phyloP scores from a whole-genome alignment of 2,888 invertebrate genomes.

The Stomorhina lunata region DNA sequence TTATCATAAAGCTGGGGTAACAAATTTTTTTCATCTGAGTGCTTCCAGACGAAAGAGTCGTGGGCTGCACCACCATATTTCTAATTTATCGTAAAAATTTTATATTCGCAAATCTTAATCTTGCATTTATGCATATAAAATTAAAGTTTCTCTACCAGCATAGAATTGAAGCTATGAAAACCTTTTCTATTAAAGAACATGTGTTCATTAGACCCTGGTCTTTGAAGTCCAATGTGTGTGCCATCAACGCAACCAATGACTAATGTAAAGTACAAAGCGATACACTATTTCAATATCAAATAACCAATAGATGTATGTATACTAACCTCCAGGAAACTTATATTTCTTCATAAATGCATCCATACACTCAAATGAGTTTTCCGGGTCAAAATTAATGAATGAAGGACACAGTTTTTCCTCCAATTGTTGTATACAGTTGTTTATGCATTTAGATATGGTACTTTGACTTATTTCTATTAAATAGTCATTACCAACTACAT shows the following conservation, averaged over 20 bases:
- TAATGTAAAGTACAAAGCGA: too few species aligned
- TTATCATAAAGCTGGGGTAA: too few species aligned
- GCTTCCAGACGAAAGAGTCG: not conserved
- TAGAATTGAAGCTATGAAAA: not conserved
- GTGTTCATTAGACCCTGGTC: not conserved
- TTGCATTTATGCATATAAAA: not conserved
- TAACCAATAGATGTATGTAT: too few species aligned
- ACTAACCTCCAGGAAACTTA: not conserved
- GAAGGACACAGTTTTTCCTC: not conserved
- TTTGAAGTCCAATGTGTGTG: not conserved
- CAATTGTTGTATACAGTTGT: too few species aligned
- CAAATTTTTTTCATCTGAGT: not conserved
- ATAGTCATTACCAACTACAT: too few species aligned
- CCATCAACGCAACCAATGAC: slow-evolving; percentile 2
- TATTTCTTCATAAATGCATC: not conserved
- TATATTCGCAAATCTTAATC: not conserved
- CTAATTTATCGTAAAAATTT: not conserved
- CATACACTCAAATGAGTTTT: not conserved
- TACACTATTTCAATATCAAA: too few species aligned
- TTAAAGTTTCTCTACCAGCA: too few species aligned
- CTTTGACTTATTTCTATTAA: too few species aligned
- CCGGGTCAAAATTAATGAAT: not conserved
- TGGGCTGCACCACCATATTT: not conserved
- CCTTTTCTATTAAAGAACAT: slow-evolving; percentile 25
- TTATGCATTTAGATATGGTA: too few species aligned